These are phyloP conservation scores for Limnothrissa miodon DNA, from an alignment of 2,113 vertebrate species.

Conservation along the genomic window DNA sequence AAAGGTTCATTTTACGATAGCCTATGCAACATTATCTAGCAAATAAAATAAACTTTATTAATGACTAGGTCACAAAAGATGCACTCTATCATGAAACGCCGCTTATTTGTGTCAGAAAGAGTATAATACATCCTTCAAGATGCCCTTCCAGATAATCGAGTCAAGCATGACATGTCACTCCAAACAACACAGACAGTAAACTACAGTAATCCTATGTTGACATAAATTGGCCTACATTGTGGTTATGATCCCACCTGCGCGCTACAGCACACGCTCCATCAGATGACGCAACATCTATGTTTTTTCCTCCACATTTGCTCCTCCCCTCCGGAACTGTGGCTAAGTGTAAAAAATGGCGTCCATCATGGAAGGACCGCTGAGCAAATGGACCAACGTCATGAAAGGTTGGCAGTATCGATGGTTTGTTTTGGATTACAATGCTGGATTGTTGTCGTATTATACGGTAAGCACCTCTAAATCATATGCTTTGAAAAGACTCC, in stretches of 20 bases:
- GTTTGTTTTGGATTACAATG: slow-evolving; percentile 97
- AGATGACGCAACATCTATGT: slow-evolving; percentile 31
- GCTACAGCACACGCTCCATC: neutral
- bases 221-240: neutral
- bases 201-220: neutral
- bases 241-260: neutral
- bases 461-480: slow-evolving; percentile 77
- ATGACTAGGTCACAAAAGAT: too few relatives aligned
- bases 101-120: neutral
- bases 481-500: neutral
- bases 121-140: neutral
- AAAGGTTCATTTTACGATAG: too few relatives aligned
- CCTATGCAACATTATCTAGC: too few relatives aligned
- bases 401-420: slow-evolving; percentile 98
- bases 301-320: slow-evolving; percentile 46
- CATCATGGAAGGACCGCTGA: slow-evolving; percentile 96
- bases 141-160: neutral
- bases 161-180: neutral
- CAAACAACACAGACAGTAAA: neutral
- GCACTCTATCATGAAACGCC: too few relatives aligned
- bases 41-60: too few relatives aligned
- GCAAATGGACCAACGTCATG: slow-evolving; percentile 99
- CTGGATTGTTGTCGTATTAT: slow-evolving; percentile 94
- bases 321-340: slow-evolving; percentile 55
- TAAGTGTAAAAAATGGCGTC: slow-evolving; percentile 94